Base-by-base conservation (phyloP, 2,888 invertebrate species). In the Platynereis dumerilii region DNA sequence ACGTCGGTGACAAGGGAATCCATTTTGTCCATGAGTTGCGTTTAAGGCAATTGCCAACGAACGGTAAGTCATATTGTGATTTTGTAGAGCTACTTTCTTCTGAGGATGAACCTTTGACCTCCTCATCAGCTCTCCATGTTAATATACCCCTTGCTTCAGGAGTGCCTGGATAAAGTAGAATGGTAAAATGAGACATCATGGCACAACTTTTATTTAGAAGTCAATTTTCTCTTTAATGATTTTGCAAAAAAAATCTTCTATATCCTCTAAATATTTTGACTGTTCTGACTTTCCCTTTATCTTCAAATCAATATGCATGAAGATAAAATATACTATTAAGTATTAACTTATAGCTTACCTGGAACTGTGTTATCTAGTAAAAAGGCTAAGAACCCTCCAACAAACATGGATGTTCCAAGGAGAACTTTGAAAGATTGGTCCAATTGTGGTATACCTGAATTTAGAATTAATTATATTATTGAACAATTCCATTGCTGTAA, bases 301-400 rank as follows among this genome's bases (percentile, higher is more conserved):
- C n/a, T n/a, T n/a, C n/a, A n/a, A n/a, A n/a, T n/a, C n/a, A n/a
- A n/a, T n/a, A n/a, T n/a, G n/a, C n/a, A n/a, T n/a, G n/a, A n/a
- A n/a, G n/a, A n/a, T n/a, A n/a, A n/a, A n/a, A n/a, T n/a, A n/a
- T n/a, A n/a, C n/a, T n/a, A n/a, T n/a, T n/a, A n/a, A n/a, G n/a
- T n/a, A n/a, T n/a, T n/a, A n/a, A n/a, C n/a, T n/a, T n/a, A n/a
- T 52, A 10, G 7, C 20, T 24, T 61, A 63, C 63, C 63, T 1
- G 63, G 63, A 20, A 63, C 45, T 7, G 28, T 63, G n/a, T 63
- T 63, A 34, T 63, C 63, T 17, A 63, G 22, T 3, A 63, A 20
- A 44, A 29, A 63, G 24, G 42, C 63, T 15, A 63, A 24, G 17
- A 56, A 22, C 20, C 63, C 63, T n/a, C 63, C 63, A 22, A 63